These are phyloP conservation scores for Dipodomys stephensi DNA, from an alignment of 2,113 vertebrate species.

Conservation along the genomic window DNA sequence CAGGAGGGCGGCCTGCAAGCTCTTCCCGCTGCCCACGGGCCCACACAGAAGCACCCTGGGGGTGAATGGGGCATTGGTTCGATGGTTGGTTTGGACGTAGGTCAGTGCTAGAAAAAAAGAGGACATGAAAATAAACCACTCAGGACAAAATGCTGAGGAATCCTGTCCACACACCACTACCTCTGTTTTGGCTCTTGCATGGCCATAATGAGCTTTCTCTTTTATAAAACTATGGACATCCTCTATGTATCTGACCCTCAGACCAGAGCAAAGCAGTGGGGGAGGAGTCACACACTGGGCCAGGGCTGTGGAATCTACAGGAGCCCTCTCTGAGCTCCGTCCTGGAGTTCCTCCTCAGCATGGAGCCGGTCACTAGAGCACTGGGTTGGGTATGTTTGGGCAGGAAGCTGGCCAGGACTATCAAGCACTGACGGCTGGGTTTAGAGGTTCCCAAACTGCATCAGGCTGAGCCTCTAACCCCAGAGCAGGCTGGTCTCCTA, in stretches of 20 bases:
- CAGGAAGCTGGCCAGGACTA: not conserved
- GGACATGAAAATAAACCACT: not conserved
- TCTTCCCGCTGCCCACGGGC: conserved; percentile 93
- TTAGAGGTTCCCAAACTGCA: not conserved
- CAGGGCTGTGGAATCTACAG: not conserved
- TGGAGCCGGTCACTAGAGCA: not conserved
- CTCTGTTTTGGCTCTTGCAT: rapidly evolving
- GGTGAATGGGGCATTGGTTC: conserved; percentile 89
- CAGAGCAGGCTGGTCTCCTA: not conserved
- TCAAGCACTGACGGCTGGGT: not conserved
- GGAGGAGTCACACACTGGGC: conserved; percentile 51
- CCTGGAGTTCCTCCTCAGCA: not conserved
- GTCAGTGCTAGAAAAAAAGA: conserved; percentile 86
- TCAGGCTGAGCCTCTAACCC: not conserved
- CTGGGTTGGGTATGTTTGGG: not conserved
- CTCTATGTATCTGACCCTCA: not conserved
- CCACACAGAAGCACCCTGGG: conserved; percentile 93
- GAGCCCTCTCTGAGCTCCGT: rapidly evolving
- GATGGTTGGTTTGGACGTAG: conserved; percentile 86
- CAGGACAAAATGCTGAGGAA: not conserved
- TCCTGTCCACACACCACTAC: not conserved
- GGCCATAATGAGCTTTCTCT: not conserved
- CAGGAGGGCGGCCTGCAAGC: conserved; percentile 92
- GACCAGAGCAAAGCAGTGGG: conserved; percentile 24
- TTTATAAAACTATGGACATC: not conserved